phyloP scores from a whole-genome alignment of 92 coral and sea anemone genomes.

The Muricea muricata region DNA sequence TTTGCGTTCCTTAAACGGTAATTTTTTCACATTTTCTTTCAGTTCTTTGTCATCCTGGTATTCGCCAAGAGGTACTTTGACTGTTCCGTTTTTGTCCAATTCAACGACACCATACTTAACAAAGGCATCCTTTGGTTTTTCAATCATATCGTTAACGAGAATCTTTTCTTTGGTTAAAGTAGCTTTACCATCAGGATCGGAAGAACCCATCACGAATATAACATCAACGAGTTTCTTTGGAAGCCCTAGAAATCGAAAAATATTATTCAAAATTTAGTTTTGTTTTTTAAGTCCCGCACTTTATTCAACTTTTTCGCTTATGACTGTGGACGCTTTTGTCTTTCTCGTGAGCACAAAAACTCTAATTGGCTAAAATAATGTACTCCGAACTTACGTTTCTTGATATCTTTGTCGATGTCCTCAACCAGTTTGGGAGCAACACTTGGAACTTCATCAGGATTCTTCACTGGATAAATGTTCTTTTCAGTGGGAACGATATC shows the following conservation, averaged over 20 bases:
- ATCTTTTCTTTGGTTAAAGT: constrained; percentile 52
- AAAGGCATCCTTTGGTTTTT: constrained; percentile 59
- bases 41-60: constrained; percentile 66
- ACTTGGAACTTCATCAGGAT: constrained; percentile 30
- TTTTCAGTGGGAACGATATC: constrained; percentile 57
- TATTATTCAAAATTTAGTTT: no score
- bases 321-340: no score
- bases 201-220: constrained; percentile 79
- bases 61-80: constrained; percentile 72
- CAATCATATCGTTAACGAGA: constrained; percentile 49
- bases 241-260: constrained; percentile 24
- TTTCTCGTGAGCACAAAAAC: no score
- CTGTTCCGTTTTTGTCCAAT: constrained; percentile 65
- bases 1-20: constrained; percentile 48
- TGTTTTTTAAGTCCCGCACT: no score
- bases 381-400: constrained; percentile 81
- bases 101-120: constrained; percentile 79
- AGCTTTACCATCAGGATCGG: constrained; percentile 57
- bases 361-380: no score
- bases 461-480: constrained; percentile 38
- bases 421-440: constrained; percentile 61
- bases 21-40: constrained; percentile 51
- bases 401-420: constrained; percentile 59
- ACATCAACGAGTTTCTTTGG: constrained; percentile 64
- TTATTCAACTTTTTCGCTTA: no score